Percentiles rank a stretch among this genome's conserved stretches.
These are phyloP conservation scores for Archocentrus centrarchus DNA, from an alignment of 2,113 vertebrate genomes.

Conservation along the genomic window DNA sequence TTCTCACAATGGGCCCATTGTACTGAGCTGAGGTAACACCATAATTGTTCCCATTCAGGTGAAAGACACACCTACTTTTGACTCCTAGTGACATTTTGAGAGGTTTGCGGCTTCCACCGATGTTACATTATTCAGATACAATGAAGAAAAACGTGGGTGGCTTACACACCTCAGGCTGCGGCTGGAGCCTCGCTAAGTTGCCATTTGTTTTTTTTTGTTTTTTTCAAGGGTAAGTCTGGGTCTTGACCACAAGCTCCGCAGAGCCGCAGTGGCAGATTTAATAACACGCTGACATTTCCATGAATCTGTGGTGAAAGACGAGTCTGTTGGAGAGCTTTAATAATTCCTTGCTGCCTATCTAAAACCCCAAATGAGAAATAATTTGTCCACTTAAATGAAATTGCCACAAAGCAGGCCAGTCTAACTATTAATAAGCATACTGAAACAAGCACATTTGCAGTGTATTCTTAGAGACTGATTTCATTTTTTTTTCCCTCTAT, in stretches of 20 bases:
- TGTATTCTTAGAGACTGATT: constrained; percentile 5
- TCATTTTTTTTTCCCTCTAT: constrained; percentile 28
- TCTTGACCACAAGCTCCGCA: constrained; percentile 22
- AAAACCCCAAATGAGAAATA: background rate
- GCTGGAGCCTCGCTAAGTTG: constrained; percentile 14
- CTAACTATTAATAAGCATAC: constrained; percentile 10
- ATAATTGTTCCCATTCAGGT: constrained; percentile 77
- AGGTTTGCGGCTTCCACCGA: constrained; percentile 44
- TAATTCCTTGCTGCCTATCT: constrained; percentile 39
- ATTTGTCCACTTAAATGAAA: constrained; percentile 10
- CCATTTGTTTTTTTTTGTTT: constrained; percentile 30
- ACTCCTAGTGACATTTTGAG: constrained; percentile 55
- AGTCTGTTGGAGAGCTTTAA: constrained; percentile 41
- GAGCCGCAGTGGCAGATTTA: constrained; percentile 57
- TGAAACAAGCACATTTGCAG: constrained; percentile 16
- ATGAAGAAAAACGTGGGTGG: constrained; percentile 41
- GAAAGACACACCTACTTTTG: constrained; percentile 59
- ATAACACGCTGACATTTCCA: constrained; percentile 58
- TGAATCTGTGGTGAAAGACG: constrained; percentile 42
- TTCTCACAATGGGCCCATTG: constrained; percentile 69
- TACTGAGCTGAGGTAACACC: constrained; percentile 61
- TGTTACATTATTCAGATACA: constrained; percentile 52
- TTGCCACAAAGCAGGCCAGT: constrained; percentile 2
- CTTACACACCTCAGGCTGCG: constrained; percentile 42
- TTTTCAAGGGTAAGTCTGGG: background rate